Evolutionary conservation across 2,888 invertebrate species (phyloP).

Genomic region (Aromia moschata): DNA sequence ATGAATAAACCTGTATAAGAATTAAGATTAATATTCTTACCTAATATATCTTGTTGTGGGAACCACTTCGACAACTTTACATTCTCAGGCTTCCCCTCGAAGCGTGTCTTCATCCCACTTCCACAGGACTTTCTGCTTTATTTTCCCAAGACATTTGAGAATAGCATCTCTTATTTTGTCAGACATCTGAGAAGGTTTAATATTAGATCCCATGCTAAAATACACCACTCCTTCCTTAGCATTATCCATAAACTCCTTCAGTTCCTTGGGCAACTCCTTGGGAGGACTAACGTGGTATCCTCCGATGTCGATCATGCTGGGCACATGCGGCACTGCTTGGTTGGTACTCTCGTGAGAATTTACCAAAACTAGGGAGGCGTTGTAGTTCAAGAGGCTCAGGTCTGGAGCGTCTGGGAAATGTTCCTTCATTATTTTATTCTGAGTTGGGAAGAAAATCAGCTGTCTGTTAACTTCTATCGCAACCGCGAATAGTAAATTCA

Average conservation of each 20-base stretch:
- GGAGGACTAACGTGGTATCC: constrained; percentile 63
- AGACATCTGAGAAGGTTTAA: constrained; percentile 66
- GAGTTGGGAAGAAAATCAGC: constrained; percentile 39
- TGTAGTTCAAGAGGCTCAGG: constrained; percentile 43
- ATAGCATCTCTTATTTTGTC: constrained; percentile 65
- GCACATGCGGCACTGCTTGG: constrained; percentile 65
- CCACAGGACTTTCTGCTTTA: constrained; percentile 73
- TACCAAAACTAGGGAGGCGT: constrained; percentile 50
- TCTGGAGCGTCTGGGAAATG: constrained; percentile 50
- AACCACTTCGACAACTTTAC: constrained; percentile 55
- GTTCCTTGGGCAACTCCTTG: constrained; percentile 55
- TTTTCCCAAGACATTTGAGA: constrained; percentile 66
- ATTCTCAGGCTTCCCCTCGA: constrained; percentile 56
- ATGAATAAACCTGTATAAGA: too few species aligned
- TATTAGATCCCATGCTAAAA: constrained; percentile 70
- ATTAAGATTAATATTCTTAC: too few species aligned
- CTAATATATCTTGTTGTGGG: constrained; percentile 51
- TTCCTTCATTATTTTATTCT: constrained; percentile 46
- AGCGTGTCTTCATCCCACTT: constrained; percentile 70
- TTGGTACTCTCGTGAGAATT: constrained; percentile 66
- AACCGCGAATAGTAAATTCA: constrained; percentile 60
- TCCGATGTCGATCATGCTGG: constrained; percentile 69
- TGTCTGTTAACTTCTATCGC: constrained; percentile 35
- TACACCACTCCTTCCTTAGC: constrained; percentile 56
- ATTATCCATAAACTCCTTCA: constrained; percentile 65